Conservation (phyloP, 2,888 invertebrate genomes). For the Drosophila buzzatii region DNA sequence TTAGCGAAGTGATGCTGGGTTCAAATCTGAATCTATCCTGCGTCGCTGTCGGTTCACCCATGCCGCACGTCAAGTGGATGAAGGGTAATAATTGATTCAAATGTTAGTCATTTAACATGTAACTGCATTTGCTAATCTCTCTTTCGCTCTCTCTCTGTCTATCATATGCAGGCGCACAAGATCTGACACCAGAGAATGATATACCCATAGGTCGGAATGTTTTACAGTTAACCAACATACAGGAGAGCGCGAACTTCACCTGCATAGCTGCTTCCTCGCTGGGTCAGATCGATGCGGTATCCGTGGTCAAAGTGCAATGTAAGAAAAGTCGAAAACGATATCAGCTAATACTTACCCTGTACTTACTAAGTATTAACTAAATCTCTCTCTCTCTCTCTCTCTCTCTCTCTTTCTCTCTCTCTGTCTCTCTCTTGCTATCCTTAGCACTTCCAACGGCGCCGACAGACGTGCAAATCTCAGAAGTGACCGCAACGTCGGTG, state of each 20-base stretch:
- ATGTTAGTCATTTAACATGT: not conserved
- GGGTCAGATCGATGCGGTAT: constrained; percentile 94
- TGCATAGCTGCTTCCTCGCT: constrained; percentile 98
- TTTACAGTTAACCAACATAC: constrained; percentile 93
- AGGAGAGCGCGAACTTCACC: constrained; percentile 97
- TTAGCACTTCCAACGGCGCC: constrained; percentile 96
- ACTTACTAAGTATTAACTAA: no score
- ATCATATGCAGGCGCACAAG: constrained; percentile 87
- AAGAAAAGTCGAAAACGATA: constrained; percentile 82
- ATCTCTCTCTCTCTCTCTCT: no score
- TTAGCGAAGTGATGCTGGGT: constrained; percentile 96
- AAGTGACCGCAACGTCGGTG: constrained; percentile 97
- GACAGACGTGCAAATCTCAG: constrained; percentile 94
- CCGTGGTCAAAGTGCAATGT: constrained; percentile 98
- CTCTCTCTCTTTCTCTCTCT: not conserved
- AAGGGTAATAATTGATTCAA: constrained; percentile 87
- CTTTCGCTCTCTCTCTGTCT: not conserved
- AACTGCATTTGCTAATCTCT: not conserved
- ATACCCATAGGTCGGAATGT: constrained; percentile 94
- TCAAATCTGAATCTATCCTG: constrained; percentile 97
- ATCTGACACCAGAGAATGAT: constrained; percentile 95
- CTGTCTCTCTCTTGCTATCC: not conserved
- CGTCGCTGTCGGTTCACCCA: constrained; percentile 98
- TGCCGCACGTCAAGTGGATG: constrained; percentile 98
- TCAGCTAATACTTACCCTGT: no score